Conservation (phyloP, 2,113 vertebrate genomes). For the Gymnogyps californianus region DNA sequence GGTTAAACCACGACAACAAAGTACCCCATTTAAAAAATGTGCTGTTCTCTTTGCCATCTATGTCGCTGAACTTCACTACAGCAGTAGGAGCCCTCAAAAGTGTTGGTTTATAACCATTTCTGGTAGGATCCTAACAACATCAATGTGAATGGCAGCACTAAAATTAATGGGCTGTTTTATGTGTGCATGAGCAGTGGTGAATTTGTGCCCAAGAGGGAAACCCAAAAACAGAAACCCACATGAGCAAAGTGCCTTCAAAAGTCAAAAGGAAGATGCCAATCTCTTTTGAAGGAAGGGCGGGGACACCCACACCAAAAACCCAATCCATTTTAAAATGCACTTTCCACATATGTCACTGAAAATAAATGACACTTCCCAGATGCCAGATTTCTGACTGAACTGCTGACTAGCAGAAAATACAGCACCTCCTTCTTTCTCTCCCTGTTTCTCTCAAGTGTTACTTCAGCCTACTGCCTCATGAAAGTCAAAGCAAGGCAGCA, state of each 20-base stretch:
- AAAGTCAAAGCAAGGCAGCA: not conserved
- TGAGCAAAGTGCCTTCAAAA: not conserved
- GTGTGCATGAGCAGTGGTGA: not conserved
- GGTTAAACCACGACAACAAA: too few species aligned
- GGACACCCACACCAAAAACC: not conserved
- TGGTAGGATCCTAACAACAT: not conserved
- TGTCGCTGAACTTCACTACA: not conserved
- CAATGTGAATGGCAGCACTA: not conserved
- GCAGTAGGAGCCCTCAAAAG: not conserved
- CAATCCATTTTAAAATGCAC: slow-evolving; percentile 38
- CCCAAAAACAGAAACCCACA: not conserved
- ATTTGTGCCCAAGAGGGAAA: not conserved
- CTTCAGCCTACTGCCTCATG: not conserved
- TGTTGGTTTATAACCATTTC: not conserved
- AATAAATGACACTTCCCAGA: slow-evolving; percentile 26
- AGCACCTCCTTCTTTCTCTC: not conserved
- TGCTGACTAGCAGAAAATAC: slow-evolving; percentile 46
- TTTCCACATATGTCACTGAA: not conserved
- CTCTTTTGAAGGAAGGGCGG: not conserved
- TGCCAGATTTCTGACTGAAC: slow-evolving; percentile 36
- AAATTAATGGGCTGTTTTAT: not conserved
- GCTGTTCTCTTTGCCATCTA: not conserved
- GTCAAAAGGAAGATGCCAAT: not conserved
- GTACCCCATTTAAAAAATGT: not conserved
- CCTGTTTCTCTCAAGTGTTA: not conserved